Evolutionary conservation across 2,113 vertebrate species (phyloP).

Genomic region (Pangasianodon hypophthalmus): DNA sequence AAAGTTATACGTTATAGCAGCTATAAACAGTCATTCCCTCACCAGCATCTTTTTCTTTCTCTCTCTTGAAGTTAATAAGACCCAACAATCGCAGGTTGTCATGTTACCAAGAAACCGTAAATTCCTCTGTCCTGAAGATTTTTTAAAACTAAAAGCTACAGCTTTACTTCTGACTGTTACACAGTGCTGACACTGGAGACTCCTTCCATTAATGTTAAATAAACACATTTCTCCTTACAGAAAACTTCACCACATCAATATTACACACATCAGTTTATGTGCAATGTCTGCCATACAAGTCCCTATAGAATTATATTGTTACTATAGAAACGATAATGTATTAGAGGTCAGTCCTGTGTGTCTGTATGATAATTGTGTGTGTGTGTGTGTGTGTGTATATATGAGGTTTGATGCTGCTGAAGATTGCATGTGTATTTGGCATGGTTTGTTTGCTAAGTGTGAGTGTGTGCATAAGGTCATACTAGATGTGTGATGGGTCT

Average conservation of each 20-base stretch:
- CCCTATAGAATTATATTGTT: background rate
- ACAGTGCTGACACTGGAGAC: background rate
- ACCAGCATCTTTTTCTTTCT: background rate
- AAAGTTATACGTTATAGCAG: background rate
- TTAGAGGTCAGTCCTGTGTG: background rate
- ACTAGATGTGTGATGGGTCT: slow-evolving; percentile 25
- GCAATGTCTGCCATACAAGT: background rate
- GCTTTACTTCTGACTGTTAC: background rate
- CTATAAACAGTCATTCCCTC: background rate
- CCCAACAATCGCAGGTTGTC: background rate
- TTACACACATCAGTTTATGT: background rate
- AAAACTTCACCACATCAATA: background rate
- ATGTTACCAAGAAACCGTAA: too few relatives aligned
- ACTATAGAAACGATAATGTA: background rate
- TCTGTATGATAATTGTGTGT: slow-evolving; percentile 1
- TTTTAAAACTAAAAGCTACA: background rate
- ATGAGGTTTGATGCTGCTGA: background rate
- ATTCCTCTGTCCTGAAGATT: too few relatives aligned
- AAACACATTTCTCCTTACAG: background rate
- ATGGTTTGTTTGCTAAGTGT: slow-evolving; percentile 13
- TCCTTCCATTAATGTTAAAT: background rate
- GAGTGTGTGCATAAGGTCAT: slow-evolving; percentile 29
- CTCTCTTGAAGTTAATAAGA: too few relatives aligned
- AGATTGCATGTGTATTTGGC: slow-evolving; percentile 6
- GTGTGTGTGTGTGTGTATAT: slow-evolving; percentile 1